Percentiles rank a stretch among this genome's conserved stretches.
Conservation (phyloP, 1,140 invertebrate species). For the Diorhabda carinulata region DNA sequence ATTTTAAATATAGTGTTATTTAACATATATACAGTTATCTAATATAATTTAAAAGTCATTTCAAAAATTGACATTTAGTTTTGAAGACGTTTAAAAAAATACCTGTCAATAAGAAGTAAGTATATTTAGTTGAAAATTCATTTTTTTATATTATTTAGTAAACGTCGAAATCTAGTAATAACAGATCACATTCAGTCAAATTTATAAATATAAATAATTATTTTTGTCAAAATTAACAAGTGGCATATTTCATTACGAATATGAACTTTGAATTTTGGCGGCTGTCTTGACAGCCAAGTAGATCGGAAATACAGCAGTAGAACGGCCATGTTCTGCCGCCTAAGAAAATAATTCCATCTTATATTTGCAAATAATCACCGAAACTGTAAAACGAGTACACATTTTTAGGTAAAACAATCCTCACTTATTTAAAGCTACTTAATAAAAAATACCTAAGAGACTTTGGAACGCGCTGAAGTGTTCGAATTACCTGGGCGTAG, state of each 20-base stretch:
- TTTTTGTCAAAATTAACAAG: conserved; percentile 23
- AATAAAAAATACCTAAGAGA: neutral
- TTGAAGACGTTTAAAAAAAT: too few species aligned
- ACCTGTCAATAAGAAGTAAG: too few species aligned
- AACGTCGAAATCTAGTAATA: neutral
- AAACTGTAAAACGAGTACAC: neutral
- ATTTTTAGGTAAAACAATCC: neutral
- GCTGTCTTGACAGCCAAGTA: conserved; percentile 15
- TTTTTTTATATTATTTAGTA: too few species aligned
- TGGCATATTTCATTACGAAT: conserved; percentile 12
- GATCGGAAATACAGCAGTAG: conserved; percentile 17
- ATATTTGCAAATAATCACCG: neutral
- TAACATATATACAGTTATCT: too few species aligned
- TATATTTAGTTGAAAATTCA: too few species aligned
- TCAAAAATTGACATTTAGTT: too few species aligned
- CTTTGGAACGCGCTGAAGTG: neutral
- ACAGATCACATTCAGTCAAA: conserved; percentile 1
- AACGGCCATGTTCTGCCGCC: conserved; percentile 17
- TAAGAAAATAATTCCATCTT: conserved; percentile 11
- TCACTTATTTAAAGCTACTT: neutral
- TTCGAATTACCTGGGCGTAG: conserved; percentile 32
- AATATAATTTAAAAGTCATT: too few species aligned
- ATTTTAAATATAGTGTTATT: too few species aligned
- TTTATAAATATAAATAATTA: neutral
- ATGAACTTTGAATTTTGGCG: conserved; percentile 19